Base-by-base conservation (phyloP, 2,888 invertebrate species). In the Aspidiotus rigidus region DNA sequence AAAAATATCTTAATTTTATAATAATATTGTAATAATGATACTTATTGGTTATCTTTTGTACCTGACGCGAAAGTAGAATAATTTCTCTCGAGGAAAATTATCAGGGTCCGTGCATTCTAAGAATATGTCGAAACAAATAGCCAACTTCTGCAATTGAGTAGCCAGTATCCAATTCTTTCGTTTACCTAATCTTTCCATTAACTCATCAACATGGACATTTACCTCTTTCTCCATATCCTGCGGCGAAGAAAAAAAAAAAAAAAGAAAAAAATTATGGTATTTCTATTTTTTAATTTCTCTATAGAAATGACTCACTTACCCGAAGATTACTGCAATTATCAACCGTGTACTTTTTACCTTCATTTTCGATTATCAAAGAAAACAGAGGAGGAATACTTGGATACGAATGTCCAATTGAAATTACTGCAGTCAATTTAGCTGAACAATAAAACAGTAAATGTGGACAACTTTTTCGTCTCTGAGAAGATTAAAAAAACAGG, bases 101-200 rank as follows among this genome's bases (percentile, higher is more conserved):
- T 83, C 81, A 7, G 86, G 82, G 49, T 85, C 84, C 71, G 83
- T 83, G 0, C 91, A 88, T 79, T 95, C 94, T 67, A 95, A 80
- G 74, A 89, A 87, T 71, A 95, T 86, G 77, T 96, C 95, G 72
- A 94, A 84, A 76, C 89, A 90, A 71, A 88, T 86, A 75, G 92
- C 83, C 54, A 93, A 80, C 67, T 89, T 85, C 71, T 87, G 84
- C 71, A 95, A 81, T 79, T 94, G 93, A n/a, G 85, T 83, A n/a
- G 89, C 83, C 42, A 69, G 63, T 57, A 69, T 62, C 57, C 62
- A 69, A 11, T 55, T 62, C 15, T 56, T 62, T 63, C 55, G 54
- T 57, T 62, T 69, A 9, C 60, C 60, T 2, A 69, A 55, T 44
- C 41, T 16, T 40, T 56, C 62, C 64, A 82, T 74, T 17, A 95